Conservation (phyloP, 2,888 invertebrate genomes). For the Epinotia bilunana region DNA sequence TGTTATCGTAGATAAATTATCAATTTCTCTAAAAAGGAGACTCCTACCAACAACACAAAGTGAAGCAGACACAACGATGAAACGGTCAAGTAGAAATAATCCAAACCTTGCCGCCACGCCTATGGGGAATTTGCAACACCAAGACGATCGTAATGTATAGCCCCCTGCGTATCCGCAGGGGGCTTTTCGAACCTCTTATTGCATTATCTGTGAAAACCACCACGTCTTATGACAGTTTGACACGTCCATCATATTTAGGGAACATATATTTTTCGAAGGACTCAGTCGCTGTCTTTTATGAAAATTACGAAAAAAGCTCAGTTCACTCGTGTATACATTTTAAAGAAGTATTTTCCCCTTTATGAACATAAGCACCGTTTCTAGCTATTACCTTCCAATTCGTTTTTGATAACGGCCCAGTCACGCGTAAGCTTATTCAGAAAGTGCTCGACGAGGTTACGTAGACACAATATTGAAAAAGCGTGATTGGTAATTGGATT, state of each 20-base stretch:
- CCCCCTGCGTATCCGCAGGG: too few relatives aligned
- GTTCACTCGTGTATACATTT: constrained; percentile 8
- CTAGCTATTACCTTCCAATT: constrained; percentile 33
- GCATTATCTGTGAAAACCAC: constrained; percentile 4
- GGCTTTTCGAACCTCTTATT: constrained; percentile 10
- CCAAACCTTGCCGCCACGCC: not conserved
- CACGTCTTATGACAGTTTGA: constrained; percentile 1
- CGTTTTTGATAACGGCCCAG: constrained; percentile 35
- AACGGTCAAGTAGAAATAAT: not conserved
- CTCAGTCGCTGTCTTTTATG: not conserved
- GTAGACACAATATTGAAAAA: constrained; percentile 39
- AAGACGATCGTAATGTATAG: not conserved
- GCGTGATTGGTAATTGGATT: constrained; percentile 43
- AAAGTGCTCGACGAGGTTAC: constrained; percentile 10
- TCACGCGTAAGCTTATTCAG: constrained; percentile 30
- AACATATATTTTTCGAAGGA: not conserved
- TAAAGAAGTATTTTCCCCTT: constrained; percentile 29
- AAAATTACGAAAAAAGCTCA: constrained; percentile 16
- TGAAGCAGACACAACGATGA: too few relatives aligned
- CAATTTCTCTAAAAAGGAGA: too few relatives aligned
- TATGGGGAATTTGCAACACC: constrained; percentile 1
- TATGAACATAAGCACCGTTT: constrained; percentile 27
- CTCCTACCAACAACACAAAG: too few relatives aligned
- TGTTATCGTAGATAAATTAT: too few relatives aligned
- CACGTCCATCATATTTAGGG: not conserved